Base-by-base conservation (phyloP, 2,888 invertebrate genomes). In the Augiades crinisus region DNA sequence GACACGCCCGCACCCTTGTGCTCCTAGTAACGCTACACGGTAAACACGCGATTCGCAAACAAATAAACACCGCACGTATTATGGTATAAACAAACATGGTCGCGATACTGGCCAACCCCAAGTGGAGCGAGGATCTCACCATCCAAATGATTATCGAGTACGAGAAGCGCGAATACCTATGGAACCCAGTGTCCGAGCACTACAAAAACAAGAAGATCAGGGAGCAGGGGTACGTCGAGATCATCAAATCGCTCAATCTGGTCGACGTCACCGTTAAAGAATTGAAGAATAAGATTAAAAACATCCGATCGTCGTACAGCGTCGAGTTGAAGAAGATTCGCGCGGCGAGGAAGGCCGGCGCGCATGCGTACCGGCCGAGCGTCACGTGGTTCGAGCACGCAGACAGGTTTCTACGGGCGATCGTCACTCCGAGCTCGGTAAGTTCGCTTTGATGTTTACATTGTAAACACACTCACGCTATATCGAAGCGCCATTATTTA, bases 371-470 rank as follows among this genome's bases (percentile, higher is more conserved):
- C 82, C 74, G 86, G 61, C 90, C 90, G 56, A 89, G 88, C 77
- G 89, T 90, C 85, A 88, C 88, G 84, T 90, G 90, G 90, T 90
- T 89, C 75, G 86, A 89, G 69, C 89, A 89, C 81, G 89, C 89
- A 75, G 90, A 90, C 88, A 86, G 88, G 85, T 90, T 90, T 75
- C 84, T 90, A 67, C 82, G 89, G 67, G 88, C 89, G 70, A 89
- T 90, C 77, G 90, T 90, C 80, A 89, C 89, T 56, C 90, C 89
- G 72, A 88, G 87, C 77, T 89, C 89, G 61, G 89, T 89, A 76
- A 88, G 88, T 82, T 41, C 49, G 38, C 37, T 68, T 59, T 61
- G 62, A 56, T 64, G 62, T 63, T 64, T 62, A 64, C 61, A 45
- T 46, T 50, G 41, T 33, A 52, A 52, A 45, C 30, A 45, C 33